Evolutionary conservation across 2,888 invertebrate genomes (phyloP), one percentile per base, ranked within the genome.

Genomic region (Disparrhopalites patrizii): DNA sequence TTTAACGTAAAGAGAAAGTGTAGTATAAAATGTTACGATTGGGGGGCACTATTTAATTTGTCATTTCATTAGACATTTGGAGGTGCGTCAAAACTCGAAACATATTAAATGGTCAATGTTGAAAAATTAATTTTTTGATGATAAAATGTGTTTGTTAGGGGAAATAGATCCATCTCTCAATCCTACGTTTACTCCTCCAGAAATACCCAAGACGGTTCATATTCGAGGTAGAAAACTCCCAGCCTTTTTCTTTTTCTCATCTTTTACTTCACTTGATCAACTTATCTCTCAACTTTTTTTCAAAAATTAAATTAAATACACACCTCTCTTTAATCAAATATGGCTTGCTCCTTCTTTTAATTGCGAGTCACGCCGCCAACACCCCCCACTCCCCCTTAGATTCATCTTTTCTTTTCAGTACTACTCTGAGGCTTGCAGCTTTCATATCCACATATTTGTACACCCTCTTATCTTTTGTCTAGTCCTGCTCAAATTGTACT

Each of bases 131-230:
- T 64, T n/a, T n/a, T n/a, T 50, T 52, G 20, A 55, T 67, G 67
- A 54, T 66, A 58, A 66, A 55, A 65, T 72, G 62, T 67, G 58
- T 65, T 68, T 71, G 63, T 65, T 70, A 73, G 73, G 73, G 67
- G 75, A 73, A 69, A 67, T 73, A 69, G 73, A 75, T 67, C 72
- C 73, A 86, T 91, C 91, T 87, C 91, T 92, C 86, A 77, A 77
- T 75, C 93, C 93, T 85, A 93, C 93, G 85, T 93, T 93, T 87
- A 94, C 93, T 85, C 93, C 93, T 86, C 93, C 93, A 87, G 93
- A 93, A 90, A 91, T 94, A 87, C 93, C 93, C 86, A 94, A 94
- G 90, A 90, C 92, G 89, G 91, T 92, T 88, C 93, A 93, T 89
- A 89, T 92, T 84, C 88, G 93, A 91, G 93, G 93, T 92, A 85